Evolutionary conservation across 2,797 vertebrate species (phyloP), one percentile per base, ranked within the genome.

Genomic region (Oryzias dopingdopingensis): DNA sequence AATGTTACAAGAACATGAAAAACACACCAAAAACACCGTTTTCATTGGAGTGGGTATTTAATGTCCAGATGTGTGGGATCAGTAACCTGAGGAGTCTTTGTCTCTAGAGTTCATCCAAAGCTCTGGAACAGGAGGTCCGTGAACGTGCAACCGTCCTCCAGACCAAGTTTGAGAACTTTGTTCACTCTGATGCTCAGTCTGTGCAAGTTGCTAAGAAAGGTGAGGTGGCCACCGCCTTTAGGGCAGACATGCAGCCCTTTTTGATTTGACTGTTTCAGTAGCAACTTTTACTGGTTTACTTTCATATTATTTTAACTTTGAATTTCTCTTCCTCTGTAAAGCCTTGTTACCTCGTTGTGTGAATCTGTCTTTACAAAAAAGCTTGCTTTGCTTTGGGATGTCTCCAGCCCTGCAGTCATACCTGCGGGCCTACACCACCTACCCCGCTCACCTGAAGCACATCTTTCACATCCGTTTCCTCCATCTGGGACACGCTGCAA

Each of bases 401-500:
- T 76, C 59, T 45, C 32, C 88, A 99, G 97, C 96, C 4, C 87
- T 98, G 77, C 95, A 97, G 82, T 96, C 95, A 14, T 98, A 94
- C 81, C 88, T 98, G 70, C 90, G 94, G 18, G 91, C 96, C 0
- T 98, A 99, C 3, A 89, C 96, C 16, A 87, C 94, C 20, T 98
- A 98, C 81, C 96, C 96, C 0, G 82, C 89, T 48, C 83, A 76
- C 53, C 90, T 98, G 67, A 97, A 95, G 73, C 92, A 94, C 67
- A 87, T 97, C 89, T 98, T 99, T 86, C 95, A 97, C 74, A 86
- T 97, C 77, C 2, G 87, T 88, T 84, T 83, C 44, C 92, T 98
- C 42, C 97, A 99, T 81, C 89, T 99, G 44, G 96, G 97, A 16
- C 97, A 99, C 42, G 60, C 88, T 0, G 96, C 97, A 46, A 99